Base-by-base conservation (phyloP, 2,888 invertebrate species). In the Seladonia tumulorum region DNA sequence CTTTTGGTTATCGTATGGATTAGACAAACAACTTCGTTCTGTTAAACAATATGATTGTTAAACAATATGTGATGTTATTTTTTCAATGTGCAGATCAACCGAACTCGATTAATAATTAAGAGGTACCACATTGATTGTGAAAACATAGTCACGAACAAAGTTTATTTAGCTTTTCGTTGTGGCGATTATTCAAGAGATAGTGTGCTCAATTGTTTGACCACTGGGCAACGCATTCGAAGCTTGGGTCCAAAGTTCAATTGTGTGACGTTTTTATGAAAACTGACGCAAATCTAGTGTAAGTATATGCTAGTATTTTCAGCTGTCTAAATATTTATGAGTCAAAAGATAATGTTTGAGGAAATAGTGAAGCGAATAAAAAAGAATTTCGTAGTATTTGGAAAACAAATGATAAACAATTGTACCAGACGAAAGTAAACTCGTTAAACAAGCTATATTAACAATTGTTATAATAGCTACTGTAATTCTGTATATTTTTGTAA, bases 281-380 rank as follows among this genome's bases (percentile, higher is more conserved):
- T n/a, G 57, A 57, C 57, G 57, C n/a, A n/a, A 57, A 57, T 57
- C n/a, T n/a, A n/a, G 12, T 57, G 57, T 57, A 57, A 57, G n/a
- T 57, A 16, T 60, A 12, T 7, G 60, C 25, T 60, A 25, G 60
- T 60, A 60, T 25, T 60, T 60, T 60, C 60, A 14, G 60, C 12
- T 25, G 12, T 60, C 25, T 60, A 60, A 60, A 60, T 25, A 25
- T 60, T 60, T 60, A 60, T 25, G 4, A 25, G 25, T 60, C 12
- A 12, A 57, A 57, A 57, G 60, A 25, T 25, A 60, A 53, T 53
- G 22, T 14, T 25, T 25, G 12, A 25, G 14, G 25, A 60, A 25
- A 60, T 60, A 25, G 25, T 1, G 25, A 25, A 60, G 25, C 60
- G 14, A 60, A 60, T 60, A 25, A 25, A 25, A 60, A 60, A 14